Evolutionary conservation across 2,797 vertebrate species (phyloP), one percentile per base, ranked within the genome.

Genomic region (Rhabdophis nuchalis): DNA sequence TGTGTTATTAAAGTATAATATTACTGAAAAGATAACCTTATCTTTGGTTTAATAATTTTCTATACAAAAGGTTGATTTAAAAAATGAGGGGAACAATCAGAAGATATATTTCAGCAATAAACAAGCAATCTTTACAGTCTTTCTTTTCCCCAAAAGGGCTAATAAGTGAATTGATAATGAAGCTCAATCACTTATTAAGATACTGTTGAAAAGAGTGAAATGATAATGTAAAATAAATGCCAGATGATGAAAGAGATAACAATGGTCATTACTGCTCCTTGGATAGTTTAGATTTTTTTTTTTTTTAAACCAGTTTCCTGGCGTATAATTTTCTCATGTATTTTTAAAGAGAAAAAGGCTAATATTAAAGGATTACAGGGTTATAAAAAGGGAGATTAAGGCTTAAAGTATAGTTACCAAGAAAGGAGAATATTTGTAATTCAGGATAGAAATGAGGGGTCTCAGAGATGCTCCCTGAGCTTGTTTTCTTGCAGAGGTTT

Each of bases 121-220:
- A 82, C 36, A 46, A 82, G 20, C 36, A 46, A 82, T 25, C 72
- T 41, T 46, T 82, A 46, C 1, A 12, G 10, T 82, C 10, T 25
- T 82, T 46, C 20, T 82, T 82, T 46, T 25, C 12, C 36, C 9
- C 20, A 23, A 82, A 82, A 82, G 72, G 36, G 20, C 36, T 12
- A 82, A 46, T 82, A 82, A 41, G 72, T 12, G 41, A 46, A 82
- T 46, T 82, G 10, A 46, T 82, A 82, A 46, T 46, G 4, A 82
- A 82, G 23, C 72, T 82, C 72, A 82, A 82, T 41, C 20, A 46
- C 20, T 82, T 82, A 82, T 46, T 82, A 82, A 11, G 36, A 25
- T 82, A 46, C 23, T 85, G 64, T 95, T 93, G 91, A 90, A 82
- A 82, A 46, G 77, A 25, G 36, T 82, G 77, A 82, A 25, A 46